Percentiles rank a stretch among this genome's conserved stretches.
These are phyloP conservation scores for Stomatorhinus walkeri DNA, from an alignment of 2,797 vertebrate genomes.

Conservation along the genomic window DNA sequence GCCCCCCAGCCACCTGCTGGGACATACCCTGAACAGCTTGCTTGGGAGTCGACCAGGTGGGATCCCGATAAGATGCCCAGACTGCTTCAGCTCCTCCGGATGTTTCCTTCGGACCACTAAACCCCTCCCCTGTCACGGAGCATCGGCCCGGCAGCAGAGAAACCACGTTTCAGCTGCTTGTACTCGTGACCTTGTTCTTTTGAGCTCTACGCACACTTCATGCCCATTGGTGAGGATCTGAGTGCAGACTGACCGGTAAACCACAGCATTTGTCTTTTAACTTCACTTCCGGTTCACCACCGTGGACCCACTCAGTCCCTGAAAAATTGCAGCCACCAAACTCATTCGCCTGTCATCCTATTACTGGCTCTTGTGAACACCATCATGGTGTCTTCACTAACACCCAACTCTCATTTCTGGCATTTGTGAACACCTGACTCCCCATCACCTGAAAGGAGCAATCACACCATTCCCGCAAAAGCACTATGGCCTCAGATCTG, in stretches of 20 bases:
- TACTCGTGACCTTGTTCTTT: background rate
- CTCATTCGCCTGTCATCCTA: background rate
- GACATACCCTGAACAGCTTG: background rate
- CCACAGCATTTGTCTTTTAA: background rate
- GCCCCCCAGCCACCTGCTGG: background rate
- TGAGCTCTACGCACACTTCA: background rate
- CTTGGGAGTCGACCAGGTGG: background rate
- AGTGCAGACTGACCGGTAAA: background rate
- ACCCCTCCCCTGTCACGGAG: background rate
- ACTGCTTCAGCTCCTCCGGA: background rate
- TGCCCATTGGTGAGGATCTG: background rate
- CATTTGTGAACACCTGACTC: background rate
- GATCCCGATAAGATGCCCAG: background rate
- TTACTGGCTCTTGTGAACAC: background rate
- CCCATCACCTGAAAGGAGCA: background rate
- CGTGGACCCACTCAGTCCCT: background rate
- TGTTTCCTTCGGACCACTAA: background rate
- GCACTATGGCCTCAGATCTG: background rate
- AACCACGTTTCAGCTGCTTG: background rate
- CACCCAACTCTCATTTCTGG: background rate
- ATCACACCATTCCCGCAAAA: background rate
- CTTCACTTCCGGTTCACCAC: background rate
- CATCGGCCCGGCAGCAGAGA: background rate
- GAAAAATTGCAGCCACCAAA: background rate
- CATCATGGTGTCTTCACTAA: background rate